Base-by-base conservation (phyloP, 2,113 vertebrate species). In the Psammodynastes pulverulentus region DNA sequence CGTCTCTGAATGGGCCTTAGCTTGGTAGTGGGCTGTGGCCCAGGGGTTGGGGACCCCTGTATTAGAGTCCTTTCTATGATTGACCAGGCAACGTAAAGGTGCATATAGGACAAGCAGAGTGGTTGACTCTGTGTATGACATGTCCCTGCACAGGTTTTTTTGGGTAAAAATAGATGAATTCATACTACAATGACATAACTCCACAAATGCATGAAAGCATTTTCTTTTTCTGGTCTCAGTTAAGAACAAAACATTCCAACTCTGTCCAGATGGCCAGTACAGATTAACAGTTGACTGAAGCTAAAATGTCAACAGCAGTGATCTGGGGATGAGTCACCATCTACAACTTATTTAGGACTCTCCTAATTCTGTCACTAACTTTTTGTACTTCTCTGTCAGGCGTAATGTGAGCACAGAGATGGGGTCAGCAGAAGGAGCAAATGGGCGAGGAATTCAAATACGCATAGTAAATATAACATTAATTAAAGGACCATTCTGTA, bases 171-270 rank as follows among this genome's bases (percentile, higher is more conserved):
- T 94, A 96, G 95, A 96, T 97, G 96, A 97, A 97, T 95, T 97
- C 96, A 97, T 94, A 90, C 0, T 6, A 93, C 94, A 97, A 93
- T 97, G 95, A 95, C 87, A 95, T 92, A 96, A 91, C 52, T 89
- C 90, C 52, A 94, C 24, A 88, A 93, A 93, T 9, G 45, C 45
- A 72, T 92, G 92, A 95, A 95, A 93, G 93, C 91, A 92, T 62
- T 96, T 90, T 92, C 91, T 56, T 43, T 49, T 67, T 95, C 94
- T 95, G 48, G 15, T 88, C 58, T 92, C 91, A 46, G 86, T 43
- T 62, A 87, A 95, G 96, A 97, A 98, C 97, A 97, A 97, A 97
- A 97, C 95, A 95, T 96, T 97, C 96, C 97, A 96, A 97, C 95
- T 97, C 93, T 93, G 89, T 96, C 96, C 84, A 0, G 91, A 95